Evolutionary conservation across 2,888 invertebrate genomes (phyloP), one percentile per base, ranked within the genome.

Genomic region (Ennomos quercinarius): DNA sequence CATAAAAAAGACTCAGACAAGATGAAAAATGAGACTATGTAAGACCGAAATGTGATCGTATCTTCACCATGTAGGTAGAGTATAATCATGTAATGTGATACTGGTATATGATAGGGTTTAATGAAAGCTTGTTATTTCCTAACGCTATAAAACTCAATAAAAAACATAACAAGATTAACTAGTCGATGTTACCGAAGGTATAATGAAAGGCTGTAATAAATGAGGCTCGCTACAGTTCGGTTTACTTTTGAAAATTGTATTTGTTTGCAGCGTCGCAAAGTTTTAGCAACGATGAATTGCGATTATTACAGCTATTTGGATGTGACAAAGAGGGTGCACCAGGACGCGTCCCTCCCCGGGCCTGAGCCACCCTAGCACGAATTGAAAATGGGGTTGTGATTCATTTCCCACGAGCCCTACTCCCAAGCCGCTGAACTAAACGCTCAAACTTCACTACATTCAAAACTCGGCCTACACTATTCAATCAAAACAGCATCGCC

Each of bases 331-430:
- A 87, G 90, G 89, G 91, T 88, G 88, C 86, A 81, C 67, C 74
- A 79, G 75, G 77, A 71, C 79, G 74, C 74, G 77, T 77, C 81
- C 78, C 79, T 83, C 79, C 76, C 77, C 71, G 78, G 76, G 77
- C 78, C 76, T 74, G 73, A 75, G 75, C 82, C 80, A 85, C 88
- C 90, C 85, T 74, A 78, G 76, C 72, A 76, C 69, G 86, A 86
- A 88, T 87, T 88, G 87, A 87, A 89, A 88, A 87, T 89, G 84
- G 91, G 91, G 90, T 91, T 86, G 90, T 90, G 91, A 91, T 89
- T 91, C 91, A 90, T 89, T 91, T 91, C 91, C 86, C 90, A 90
- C 87, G 85, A 83, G 84, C 86, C 81, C 83, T 76, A 77, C 74
- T 77, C 74, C 73, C n/a, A 72, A 76, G 77, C 75, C 70, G 77